phyloP scores from a whole-genome alignment of 2,888 invertebrate genomes.

The Incurvaria masculella region DNA sequence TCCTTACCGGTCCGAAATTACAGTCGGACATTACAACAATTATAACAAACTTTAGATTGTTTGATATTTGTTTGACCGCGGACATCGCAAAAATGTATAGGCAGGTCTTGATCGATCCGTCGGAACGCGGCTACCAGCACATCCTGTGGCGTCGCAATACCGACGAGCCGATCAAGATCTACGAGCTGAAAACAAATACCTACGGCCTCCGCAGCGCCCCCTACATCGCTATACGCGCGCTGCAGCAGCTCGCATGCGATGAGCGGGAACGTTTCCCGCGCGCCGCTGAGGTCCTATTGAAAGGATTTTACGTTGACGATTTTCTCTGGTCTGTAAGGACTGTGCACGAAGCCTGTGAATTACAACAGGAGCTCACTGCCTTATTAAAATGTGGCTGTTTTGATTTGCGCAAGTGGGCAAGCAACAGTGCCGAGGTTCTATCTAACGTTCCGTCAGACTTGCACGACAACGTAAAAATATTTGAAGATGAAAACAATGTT shows the following conservation, averaged over 20 bases:
- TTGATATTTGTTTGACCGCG: not conserved
- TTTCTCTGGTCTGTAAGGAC: constrained; percentile 5
- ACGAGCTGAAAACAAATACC: not conserved
- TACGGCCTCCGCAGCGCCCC: not conserved
- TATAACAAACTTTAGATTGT: constrained; percentile 5
- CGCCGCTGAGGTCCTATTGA: constrained; percentile 5
- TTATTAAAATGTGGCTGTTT: constrained; percentile 18
- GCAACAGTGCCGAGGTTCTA: constrained; percentile 4
- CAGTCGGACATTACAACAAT: constrained; percentile 5
- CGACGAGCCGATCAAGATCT: not conserved
- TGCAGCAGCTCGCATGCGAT: not conserved
- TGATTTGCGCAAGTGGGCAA: constrained; percentile 16
- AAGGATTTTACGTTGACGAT: constrained; percentile 11
- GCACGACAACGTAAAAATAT: constrained; percentile 2
- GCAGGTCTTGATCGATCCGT: not conserved
- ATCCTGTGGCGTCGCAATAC: not conserved
- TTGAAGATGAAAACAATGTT: constrained; percentile 5
- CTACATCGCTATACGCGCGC: not conserved
- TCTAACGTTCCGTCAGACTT: constrained; percentile 7
- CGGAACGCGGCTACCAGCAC: not conserved
- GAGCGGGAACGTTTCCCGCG: not conserved
- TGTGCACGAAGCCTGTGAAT: constrained; percentile 2
- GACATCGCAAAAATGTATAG: not conserved
- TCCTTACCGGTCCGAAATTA: constrained; percentile 5
- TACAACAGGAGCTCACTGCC: constrained; percentile 12